phyloP scores from a whole-genome alignment of 2,888 invertebrate species.

The Leptothorax acervorum region DNA sequence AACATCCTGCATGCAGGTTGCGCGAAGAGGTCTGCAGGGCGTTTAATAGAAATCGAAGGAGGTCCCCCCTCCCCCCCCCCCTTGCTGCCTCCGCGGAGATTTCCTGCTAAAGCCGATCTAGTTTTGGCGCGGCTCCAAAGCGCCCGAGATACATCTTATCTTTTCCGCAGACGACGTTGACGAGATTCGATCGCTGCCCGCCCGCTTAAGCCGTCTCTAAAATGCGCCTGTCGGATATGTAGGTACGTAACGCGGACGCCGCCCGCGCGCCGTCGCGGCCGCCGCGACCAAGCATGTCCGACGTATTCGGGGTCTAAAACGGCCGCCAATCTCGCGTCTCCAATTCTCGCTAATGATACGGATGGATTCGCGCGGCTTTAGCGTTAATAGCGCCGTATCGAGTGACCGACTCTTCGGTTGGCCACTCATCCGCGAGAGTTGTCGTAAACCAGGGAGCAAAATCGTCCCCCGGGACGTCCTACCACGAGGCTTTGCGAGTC shows the following conservation, averaged over 20 bases:
- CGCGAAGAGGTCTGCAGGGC: constrained; percentile 61
- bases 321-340: constrained; percentile 42
- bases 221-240: constrained; percentile 16
- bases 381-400: constrained; percentile 16
- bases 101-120: constrained; percentile 53
- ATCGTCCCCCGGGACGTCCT: neutral
- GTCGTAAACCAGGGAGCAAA: constrained; percentile 37
- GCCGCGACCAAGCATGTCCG: neutral
- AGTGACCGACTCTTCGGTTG: neutral
- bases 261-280: neutral
- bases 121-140: constrained; percentile 71
- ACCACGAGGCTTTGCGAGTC: constrained; percentile 33
- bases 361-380: constrained; percentile 54
- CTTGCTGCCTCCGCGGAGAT: constrained; percentile 34
- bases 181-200: constrained; percentile 57
- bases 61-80: constrained; percentile 14
- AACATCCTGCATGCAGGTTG: constrained; percentile 73
- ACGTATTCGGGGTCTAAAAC: constrained; percentile 12
- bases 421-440: constrained; percentile 5
- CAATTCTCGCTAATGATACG: constrained; percentile 52
- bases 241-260: constrained; percentile 4
- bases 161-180: constrained; percentile 63
- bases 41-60: constrained; percentile 76
- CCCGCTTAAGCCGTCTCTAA: constrained; percentile 48
- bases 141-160: constrained; percentile 65